Base-by-base conservation (phyloP, 1,140 invertebrate species). In the Diabrotica virgifera region DNA sequence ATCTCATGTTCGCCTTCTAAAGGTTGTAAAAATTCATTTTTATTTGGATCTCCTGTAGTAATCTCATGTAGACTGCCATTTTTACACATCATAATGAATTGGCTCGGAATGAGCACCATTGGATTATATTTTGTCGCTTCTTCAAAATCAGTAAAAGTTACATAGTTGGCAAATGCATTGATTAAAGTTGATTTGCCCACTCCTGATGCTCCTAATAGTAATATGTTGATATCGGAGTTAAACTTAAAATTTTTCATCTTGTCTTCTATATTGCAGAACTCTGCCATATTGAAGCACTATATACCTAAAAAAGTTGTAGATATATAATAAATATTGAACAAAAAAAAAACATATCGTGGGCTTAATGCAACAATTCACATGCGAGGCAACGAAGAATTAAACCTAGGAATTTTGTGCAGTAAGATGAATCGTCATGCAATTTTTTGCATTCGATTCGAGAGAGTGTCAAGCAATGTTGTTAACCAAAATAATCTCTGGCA, bases 181-280 rank as follows among this genome's bases (percentile, higher is more conserved):
- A 77, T 76, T 53, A 77, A 75, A 4, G 76, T 77, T 3, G 77
- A 78, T 68, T 78, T 78, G 51, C 76, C 76, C 2, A 72, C 74
- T 12, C 76, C 76, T 6, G 74, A 77, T 63, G 75, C 73, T 9
- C 76, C 76, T 9, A 78, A 58, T 6, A 78, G 59, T 5, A 78
- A 60, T 38, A 78, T 75, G 57, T 78, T 78, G 5, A 76, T 72
- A 40, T 76, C 69, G 36, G 54, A 65, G 58, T 72, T 62, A 13
- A 55, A 60, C 2, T 56, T 59, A 7, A 66, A 58, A 52, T 62
- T 57, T 46, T 58, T 62, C 14, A 54, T 62, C 36, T 62, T 53
- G 5, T 36, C 36, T 62, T 53, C 51, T 54, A 62, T 36, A 38
- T 54, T 46, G 8, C n/a, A n/a, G n/a, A 6, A 46, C 40, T 46